Percentiles rank a stretch among this genome's conserved stretches.
Conservation (phyloP, 2,888 invertebrate genomes). For the Xanthia icteritia region DNA sequence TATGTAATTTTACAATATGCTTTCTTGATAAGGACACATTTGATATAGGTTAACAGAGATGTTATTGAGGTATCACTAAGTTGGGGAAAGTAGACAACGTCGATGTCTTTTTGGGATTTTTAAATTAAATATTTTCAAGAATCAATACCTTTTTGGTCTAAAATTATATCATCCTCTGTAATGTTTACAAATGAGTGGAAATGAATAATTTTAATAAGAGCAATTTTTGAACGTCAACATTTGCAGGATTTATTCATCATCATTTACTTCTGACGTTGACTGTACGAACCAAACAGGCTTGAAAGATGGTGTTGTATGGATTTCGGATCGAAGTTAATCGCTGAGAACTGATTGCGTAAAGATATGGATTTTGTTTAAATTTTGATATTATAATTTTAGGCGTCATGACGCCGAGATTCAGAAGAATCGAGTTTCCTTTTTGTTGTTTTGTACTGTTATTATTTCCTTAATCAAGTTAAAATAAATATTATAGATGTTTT, state of each 20-base stretch:
- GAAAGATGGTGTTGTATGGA: conserved; percentile 37
- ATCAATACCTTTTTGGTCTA: neutral
- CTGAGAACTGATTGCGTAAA: conserved; percentile 28
- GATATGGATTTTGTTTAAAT: conserved; percentile 28
- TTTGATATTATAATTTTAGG: conserved; percentile 14
- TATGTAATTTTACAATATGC: too few relatives aligned
- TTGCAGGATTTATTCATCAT: neutral
- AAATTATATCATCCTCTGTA: neutral
- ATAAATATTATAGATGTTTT: too few relatives aligned
- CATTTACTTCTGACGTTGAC: conserved; percentile 28
- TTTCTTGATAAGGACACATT: too few relatives aligned
- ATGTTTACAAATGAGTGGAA: neutral
- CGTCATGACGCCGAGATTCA: neutral
- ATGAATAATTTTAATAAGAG: neutral
- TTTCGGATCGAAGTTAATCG: conserved; percentile 45
- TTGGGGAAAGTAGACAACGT: neutral
- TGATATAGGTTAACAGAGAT: too few relatives aligned
- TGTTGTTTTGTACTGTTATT: too few relatives aligned
- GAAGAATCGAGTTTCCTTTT: too few relatives aligned
- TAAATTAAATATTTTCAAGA: neutral
- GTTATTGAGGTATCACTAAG: too few relatives aligned
- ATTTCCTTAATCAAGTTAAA: too few relatives aligned
- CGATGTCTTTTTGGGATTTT: neutral
- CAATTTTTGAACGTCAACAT: neutral
- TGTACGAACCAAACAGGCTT: conserved; percentile 38